Percentiles rank a stretch among this genome's conserved stretches.
These are phyloP conservation scores for Netta rufina DNA, from an alignment of 2,797 vertebrate genomes.

Conservation along the genomic window DNA sequence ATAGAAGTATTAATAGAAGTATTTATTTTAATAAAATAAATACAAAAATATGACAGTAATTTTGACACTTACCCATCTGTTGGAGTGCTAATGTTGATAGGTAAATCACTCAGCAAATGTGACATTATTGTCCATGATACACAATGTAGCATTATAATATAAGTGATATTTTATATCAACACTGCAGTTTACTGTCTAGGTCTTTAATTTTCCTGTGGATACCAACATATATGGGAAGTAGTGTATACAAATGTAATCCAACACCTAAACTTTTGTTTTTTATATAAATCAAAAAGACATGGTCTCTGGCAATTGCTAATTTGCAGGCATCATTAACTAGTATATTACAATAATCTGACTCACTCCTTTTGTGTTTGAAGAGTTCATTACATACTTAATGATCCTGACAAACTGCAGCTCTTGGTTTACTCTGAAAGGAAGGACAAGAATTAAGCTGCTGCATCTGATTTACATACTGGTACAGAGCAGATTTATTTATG, in stretches of 20 bases:
- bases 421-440: slow-evolving; percentile 68
- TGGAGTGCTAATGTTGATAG: neutral
- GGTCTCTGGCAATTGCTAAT: slow-evolving; percentile 52
- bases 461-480: slow-evolving; percentile 63
- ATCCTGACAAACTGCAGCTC: slow-evolving; percentile 62
- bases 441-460: slow-evolving; percentile 55
- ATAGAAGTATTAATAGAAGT: too few relatives aligned
- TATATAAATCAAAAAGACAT: slow-evolving; percentile 38
- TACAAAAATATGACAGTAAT: neutral
- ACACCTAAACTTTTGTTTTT: neutral
- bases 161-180: neutral
- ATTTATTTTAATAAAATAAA: neutral
- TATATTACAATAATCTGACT: slow-evolving; percentile 72
- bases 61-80: neutral
- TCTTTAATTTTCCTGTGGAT: neutral
- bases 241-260: neutral
- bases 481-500: slow-evolving; percentile 47
- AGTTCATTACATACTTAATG: slow-evolving; percentile 76
- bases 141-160: neutral
- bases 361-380: slow-evolving; percentile 69
- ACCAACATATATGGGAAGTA: neutral
- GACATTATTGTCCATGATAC: neutral
- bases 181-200: neutral
- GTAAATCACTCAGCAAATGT: neutral
- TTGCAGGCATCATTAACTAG: slow-evolving; percentile 71